Evolutionary conservation across 2,888 invertebrate genomes (phyloP), one percentile per base, ranked within the genome.

Genomic region (Tipula unca): DNA sequence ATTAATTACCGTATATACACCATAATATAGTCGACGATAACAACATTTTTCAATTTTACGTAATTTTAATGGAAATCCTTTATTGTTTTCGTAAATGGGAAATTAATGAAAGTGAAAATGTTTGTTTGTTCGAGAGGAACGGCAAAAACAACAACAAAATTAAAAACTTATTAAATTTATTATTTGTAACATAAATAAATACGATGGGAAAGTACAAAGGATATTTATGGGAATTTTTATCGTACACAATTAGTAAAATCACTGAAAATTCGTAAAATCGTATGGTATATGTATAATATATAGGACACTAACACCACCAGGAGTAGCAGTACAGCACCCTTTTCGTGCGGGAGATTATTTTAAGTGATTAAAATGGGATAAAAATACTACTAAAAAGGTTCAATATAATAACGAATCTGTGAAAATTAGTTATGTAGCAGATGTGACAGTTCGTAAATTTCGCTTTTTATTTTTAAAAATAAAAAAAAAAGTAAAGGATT

Each of bases 21-120:
- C 4, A 42, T n/a, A n/a, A n/a, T n/a, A 10, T 17, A 48, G 69
- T 69, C 25, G 25, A 69, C 69, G 13, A 69, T 3, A 25, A 69
- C 69, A 25, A n/a, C 69, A 69, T 69, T 69, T 69, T 69, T 69
- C 69, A 69, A 69, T 69, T 69, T 69, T 69, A 69, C 10, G 69
- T 69, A 69, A 69, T 69, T 69, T 69, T 69, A 69, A 69, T 69
- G 69, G 25, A 69, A 69, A 69, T 69, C 69, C 69, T 69, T 69
- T 69, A 69, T 69, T 69, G 69, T 69, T 69, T 69, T 48, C n/a
- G 69, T 69, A 69, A 48, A 54, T 69, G 25, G 25, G 25, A 69
- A 69, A 69, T 69, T 69, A 69, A 69, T 69, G 25, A 69, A 69
- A 69, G 25, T 69, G 69, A 69, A 69, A 69, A 69, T 69, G 25